Base-by-base conservation (phyloP, 1,140 invertebrate genomes). In the Tetragnatha versicolor region DNA sequence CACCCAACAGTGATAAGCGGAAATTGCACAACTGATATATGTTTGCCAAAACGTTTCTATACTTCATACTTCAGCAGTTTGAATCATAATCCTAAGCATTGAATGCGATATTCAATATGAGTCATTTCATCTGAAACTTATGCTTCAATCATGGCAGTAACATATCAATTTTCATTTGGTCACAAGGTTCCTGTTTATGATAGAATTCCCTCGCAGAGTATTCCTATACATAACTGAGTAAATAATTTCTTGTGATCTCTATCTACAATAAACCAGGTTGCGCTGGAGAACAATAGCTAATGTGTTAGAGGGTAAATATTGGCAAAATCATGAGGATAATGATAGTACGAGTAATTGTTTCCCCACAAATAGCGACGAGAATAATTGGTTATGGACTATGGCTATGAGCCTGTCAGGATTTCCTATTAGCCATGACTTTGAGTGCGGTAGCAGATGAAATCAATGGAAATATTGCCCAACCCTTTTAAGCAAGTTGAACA, bases 301-400 rank as follows among this genome's bases (percentile, higher is more conserved):
- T 37, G 31, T 72, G 68, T 58, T 51, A 58, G 58, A 72, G 47
- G 29, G 51, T 58, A 72, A 72, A 72, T 72, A 72, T 72, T 72
- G 20, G 47, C 35, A 58, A 72, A 58, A 72, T 31, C 53, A 22
- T 12, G 42, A 42, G 63, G 22, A 33, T 42, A 70, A 55, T 58
- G 51, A 58, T 72, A 58, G 49, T 25, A 2, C 22, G 22, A 42
- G 25, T 72, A 58, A 53, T 55, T 58, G 68, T 72, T 58, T 58
- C 45, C n/a, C 20, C 47, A 47, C 22, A 53, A 35, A 35, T n/a
- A 63, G 55, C 29, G 55, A 58, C 35, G 55, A 35, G 55, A 58
- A 58, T 63, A 63, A 37, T 39, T 63, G 37, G n/a, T n/a, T 42
- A 14, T 63, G 22, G 20, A 63, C 35, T 45, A 12, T 45, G 10